phyloP scores from a whole-genome alignment of 2,888 invertebrate genomes.

The Drosophila leonis region DNA sequence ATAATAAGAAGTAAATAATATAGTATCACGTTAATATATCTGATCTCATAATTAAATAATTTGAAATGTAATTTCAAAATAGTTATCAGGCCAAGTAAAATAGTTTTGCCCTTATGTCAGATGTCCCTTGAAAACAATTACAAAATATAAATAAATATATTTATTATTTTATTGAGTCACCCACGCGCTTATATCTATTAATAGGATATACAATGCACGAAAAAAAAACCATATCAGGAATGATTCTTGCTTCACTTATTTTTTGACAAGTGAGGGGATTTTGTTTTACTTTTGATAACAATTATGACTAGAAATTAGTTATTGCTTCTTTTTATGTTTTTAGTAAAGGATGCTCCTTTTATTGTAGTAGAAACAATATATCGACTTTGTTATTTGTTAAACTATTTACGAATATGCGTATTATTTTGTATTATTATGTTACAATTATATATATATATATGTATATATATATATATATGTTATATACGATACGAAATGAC shows the following conservation, averaged over 20 bases:
- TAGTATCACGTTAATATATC: no score
- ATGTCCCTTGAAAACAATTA: not conserved
- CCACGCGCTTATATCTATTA: not conserved
- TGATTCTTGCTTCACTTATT: not conserved
- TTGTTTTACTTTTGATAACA: not conserved
- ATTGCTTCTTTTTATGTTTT: not conserved
- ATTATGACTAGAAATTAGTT: not conserved
- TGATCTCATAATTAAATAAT: no score
- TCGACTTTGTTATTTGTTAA: not conserved
- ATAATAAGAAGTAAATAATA: no score
- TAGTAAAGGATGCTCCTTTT: no score
- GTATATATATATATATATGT: no score
- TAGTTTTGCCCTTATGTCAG: not conserved
- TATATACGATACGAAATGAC: constrained; percentile 9
- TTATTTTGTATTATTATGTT: not conserved
- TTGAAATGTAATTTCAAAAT: not conserved
- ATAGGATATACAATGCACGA: not conserved
- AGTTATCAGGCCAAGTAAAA: not conserved
- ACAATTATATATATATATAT: no score
- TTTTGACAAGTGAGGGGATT: not conserved
- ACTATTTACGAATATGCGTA: not conserved
- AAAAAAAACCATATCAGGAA: not conserved
- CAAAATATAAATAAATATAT: not conserved
- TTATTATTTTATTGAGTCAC: not conserved
- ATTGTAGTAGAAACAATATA: not conserved